Base-by-base conservation (phyloP, 2,797 vertebrate genomes). In the Aplochiton taeniatus region DNA sequence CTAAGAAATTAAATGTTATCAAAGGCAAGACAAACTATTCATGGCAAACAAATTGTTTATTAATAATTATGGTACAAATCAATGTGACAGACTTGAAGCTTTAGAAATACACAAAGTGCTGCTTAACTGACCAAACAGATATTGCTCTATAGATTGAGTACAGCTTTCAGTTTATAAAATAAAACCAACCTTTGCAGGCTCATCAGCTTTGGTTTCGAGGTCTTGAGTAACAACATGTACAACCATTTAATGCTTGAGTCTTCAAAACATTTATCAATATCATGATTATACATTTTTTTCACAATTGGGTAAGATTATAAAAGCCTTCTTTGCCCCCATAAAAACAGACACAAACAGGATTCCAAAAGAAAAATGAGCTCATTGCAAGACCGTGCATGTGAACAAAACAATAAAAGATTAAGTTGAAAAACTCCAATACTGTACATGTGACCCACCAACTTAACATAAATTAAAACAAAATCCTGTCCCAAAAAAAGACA, bases 31-130 rank as follows among this genome's bases (percentile, higher is more conserved):
- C 81, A 87, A 76, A 78, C 69, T 75, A 76, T 90, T 95, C 93
- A 97, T 97, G 94, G 96, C 94, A 98, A 98, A 98, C 95, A 95
- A 31, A 92, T 94, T 95, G 91, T 98, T 98, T 99, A 98, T 98
- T 98, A 94, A 93, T 91, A 89, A 90, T 95, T 93, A 98, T 97
- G 96, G 87, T 98, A 98, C 94, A 98, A 98, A 98, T 97, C 94
- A 98, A 96, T 93, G 94, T 96, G 96, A 98, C 95, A 96, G 93
- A 96, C 94, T 90, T 93, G 94, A 97, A 96, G 95, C 93, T 94
- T 95, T 91, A 95, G 94, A 96, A 98, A 97, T 94, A 98, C 96
- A 98, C 95, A 97, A 97, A 98, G 95, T 98, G 96, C 96, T 95
- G 95, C 93, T 95, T 93, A 95, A 98, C 94, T 93, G 94, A 98